phyloP scores from a whole-genome alignment of 2,797 vertebrate species.

The Phrynocephalus vlangalii region DNA sequence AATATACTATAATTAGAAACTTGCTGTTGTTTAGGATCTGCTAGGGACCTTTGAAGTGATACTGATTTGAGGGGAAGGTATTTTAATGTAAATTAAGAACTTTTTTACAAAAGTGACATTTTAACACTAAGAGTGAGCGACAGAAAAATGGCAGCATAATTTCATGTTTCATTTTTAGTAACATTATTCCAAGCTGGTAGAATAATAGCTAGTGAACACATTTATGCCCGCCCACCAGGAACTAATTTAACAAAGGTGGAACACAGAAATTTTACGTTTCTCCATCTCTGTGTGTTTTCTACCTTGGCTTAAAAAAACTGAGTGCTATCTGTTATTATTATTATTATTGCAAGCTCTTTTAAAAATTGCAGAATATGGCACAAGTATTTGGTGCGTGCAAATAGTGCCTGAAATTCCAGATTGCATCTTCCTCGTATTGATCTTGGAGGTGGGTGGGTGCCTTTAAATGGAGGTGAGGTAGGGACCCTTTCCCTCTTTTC shows the following conservation, averaged over 20 bases:
- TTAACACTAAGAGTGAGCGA: conserved; percentile 45
- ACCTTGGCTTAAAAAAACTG: conserved; percentile 18
- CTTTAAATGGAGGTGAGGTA: not conserved
- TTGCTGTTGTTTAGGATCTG: not conserved
- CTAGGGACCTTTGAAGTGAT: conserved; percentile 4
- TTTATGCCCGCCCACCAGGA: conserved; percentile 54
- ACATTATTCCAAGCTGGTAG: conserved; percentile 64
- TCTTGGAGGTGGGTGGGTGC: conserved; percentile 15
- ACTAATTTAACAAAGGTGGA: conserved; percentile 48
- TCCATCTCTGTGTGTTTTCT: not conserved
- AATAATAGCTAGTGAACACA: conserved; percentile 62
- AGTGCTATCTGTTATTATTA: not conserved
- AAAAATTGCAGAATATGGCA: conserved; percentile 35
- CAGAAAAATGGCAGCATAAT: conserved; percentile 70
- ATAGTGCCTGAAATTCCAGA: not conserved
- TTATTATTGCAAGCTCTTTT: conserved; percentile 37
- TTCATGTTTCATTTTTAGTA: conserved; percentile 71
- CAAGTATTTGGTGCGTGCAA: conserved; percentile 29
- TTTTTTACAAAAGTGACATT: conserved; percentile 52
- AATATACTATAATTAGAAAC: not conserved
- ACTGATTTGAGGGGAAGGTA: not conserved
- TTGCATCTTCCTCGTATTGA: conserved; percentile 5
- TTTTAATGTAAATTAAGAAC: conserved; percentile 62
- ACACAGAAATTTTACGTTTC: conserved; percentile 39
- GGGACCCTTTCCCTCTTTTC: not conserved